Evolutionary conservation across 1,140 invertebrate species (phyloP), one percentile per base, ranked within the genome.

Genomic region (Neuroterus valhalla): DNA sequence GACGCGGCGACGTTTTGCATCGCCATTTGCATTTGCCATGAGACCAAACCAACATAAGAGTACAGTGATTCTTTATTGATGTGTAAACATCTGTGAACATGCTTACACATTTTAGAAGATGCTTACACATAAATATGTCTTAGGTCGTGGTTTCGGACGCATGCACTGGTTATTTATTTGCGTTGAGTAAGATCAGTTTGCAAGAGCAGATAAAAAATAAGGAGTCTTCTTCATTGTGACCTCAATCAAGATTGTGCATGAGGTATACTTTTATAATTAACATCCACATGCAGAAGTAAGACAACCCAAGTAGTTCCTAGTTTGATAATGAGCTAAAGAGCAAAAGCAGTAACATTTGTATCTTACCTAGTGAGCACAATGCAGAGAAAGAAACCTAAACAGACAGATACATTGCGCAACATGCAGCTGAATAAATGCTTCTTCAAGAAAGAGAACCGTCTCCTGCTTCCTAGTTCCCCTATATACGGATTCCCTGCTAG

Each of bases 401-500:
- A 31, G 52, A 62, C 52, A 62, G 52, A 62, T 26, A 62, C 23
- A 62, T 62, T 62, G 52, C 52, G 52, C 12, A 62, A 23, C 52
- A 31, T 26, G 52, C 50, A 52, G 19, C 50, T 21, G 50, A 52
- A 52, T 52, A 52, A 52, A 52, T 62, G 52, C 23, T 62, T 12
- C 21, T 48, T 48, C 15, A n/a, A 48, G 46, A 23, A 31, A 52
- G 50, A 52, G 31, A 5, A 38, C 21, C 21, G 52, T 26, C 26
- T 26, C 31, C 52, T 62, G 31, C 52, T 62, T 62, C 52, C 52
- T 62, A 31, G 52, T 62, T 62, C 31, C 52, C 52, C 52, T 62
- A 62, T 62, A 62, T 62, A 62, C 52, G 23, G 52, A 62, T 62
- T 62, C 52, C 52, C 52, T 31, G 52, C 52, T 12, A 62, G 52